phyloP scores from a whole-genome alignment of 2,113 vertebrate species.

The Dasyprocta punctata region DNA sequence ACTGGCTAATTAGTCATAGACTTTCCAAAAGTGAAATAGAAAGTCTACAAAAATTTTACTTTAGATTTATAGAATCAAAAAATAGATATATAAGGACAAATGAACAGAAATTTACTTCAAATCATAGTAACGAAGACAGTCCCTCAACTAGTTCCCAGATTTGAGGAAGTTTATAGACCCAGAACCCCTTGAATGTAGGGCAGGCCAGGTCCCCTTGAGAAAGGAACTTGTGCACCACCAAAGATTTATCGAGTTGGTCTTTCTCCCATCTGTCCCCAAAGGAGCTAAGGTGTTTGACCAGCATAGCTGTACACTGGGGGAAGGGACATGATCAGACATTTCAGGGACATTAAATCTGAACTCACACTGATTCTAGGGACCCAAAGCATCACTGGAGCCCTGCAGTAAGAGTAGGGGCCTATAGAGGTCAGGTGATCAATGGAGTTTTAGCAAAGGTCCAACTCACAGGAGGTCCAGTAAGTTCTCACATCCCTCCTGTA shows the following conservation, averaged over 20 bases:
- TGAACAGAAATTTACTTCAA: background rate
- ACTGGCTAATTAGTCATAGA: background rate
- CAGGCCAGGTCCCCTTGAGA: background rate
- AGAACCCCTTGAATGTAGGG: background rate
- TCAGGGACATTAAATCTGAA: background rate
- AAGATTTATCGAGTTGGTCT: background rate
- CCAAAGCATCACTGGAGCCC: background rate
- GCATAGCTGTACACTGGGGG: background rate
- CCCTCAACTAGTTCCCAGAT: background rate
- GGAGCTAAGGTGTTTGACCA: background rate
- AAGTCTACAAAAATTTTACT: background rate
- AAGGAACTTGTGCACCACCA: background rate
- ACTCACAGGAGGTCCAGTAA: too few relatives aligned
- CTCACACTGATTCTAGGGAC: background rate
- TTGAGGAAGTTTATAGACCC: background rate
- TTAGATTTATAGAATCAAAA: background rate
- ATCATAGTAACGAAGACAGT: background rate
- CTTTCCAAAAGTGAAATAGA: background rate
- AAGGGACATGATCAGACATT: background rate
- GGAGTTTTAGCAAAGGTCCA: background rate
- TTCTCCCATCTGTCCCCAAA: background rate
- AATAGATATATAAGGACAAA: too few relatives aligned
- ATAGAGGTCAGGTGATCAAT: background rate
- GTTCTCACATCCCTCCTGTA: rapidly evolving
- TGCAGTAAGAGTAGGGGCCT: background rate